Base-by-base conservation (phyloP, 1,140 invertebrate species). In the Calliopsis andreniformis region DNA sequence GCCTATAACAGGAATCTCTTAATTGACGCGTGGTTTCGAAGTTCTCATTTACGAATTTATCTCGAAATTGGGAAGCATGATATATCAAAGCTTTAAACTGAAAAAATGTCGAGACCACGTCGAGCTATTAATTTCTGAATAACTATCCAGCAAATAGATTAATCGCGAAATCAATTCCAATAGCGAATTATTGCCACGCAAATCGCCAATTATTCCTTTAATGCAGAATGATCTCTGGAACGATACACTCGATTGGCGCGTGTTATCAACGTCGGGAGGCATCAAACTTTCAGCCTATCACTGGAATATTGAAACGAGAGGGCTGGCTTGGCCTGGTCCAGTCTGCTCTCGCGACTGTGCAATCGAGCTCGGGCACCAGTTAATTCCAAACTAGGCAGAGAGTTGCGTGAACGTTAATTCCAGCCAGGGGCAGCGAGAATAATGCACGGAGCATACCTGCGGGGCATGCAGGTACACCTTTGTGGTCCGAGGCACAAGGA, bases 391-490 rank as follows among this genome's bases (percentile, higher is more conserved):
- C 68, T 59, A 49, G 63, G 56, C 72, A 69, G 75, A 78, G 79
- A 82, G 68, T 78, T 83, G 81, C 80, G 70, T 62, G 76, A 70
- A 83, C 64, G 70, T 83, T 82, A 71, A 83, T 83, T 72, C 63
- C 66, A 45, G 20, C 53, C 49, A 39, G 63, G 68, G 69, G 56
- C 76, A 47, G 32, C 68, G 80, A 39, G 76, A 83, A 69, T 79
- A 83, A 82, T 79, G 47, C 69, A 58, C 55, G 28, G 39, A 49
- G 49, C 66, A 69, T 79, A 83, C 53, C 64, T 83, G 80, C 53
- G 25, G 66, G 80, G 69, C 70, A 75, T 82, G 76, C 76, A 63
- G 55, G 67, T 55, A 69, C 67, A 78, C 66, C 80, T 78, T 82
- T 81, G 79, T 72, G 73, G 79, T 63, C 43, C 14, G 43, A 23